Evolutionary conservation across 2,113 vertebrate species (phyloP).

Genomic region (Rhinichthys klamathensis): DNA sequence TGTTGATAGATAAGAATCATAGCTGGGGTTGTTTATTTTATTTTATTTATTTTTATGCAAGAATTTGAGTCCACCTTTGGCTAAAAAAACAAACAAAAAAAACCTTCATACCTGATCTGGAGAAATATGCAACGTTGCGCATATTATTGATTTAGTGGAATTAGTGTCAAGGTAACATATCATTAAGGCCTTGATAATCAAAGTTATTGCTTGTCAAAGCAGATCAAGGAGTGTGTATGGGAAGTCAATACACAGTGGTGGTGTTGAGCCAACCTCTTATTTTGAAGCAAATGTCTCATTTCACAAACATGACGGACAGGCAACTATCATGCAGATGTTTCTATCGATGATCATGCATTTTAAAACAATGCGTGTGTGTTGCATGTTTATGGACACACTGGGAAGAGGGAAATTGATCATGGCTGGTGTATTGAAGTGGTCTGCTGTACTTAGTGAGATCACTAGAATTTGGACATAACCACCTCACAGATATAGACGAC

Average conservation of each 20-base stretch:
- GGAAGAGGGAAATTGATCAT: not conserved
- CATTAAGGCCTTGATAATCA: conserved; percentile 24
- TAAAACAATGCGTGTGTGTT: too few relatives aligned
- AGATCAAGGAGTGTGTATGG: not conserved
- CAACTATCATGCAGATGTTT: conserved; percentile 17
- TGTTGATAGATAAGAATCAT: too few relatives aligned
- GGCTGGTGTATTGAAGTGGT: not conserved
- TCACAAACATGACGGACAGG: not conserved
- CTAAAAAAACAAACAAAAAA: too few relatives aligned
- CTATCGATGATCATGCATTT: not conserved
- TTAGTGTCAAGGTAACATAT: conserved; percentile 50
- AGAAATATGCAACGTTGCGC: not conserved
- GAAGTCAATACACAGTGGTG: not conserved
- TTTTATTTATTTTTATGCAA: too few relatives aligned
- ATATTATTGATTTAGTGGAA: conserved; percentile 11
- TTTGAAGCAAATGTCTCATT: conserved; percentile 4
- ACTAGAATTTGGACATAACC: not conserved
- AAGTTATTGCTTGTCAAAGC: conserved; percentile 32
- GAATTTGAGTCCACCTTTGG: not conserved
- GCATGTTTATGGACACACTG: too few relatives aligned
- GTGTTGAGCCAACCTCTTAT: not conserved
- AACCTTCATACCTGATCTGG: too few relatives aligned
- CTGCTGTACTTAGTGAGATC: not conserved
- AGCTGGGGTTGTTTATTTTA: too few relatives aligned
- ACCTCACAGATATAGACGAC: not conserved